A percentile compares a stretch with the other conserved stretches of the same genome.
Conservation (phyloP, 2,113 vertebrate genomes). For the Nipponia nippon region DNA sequence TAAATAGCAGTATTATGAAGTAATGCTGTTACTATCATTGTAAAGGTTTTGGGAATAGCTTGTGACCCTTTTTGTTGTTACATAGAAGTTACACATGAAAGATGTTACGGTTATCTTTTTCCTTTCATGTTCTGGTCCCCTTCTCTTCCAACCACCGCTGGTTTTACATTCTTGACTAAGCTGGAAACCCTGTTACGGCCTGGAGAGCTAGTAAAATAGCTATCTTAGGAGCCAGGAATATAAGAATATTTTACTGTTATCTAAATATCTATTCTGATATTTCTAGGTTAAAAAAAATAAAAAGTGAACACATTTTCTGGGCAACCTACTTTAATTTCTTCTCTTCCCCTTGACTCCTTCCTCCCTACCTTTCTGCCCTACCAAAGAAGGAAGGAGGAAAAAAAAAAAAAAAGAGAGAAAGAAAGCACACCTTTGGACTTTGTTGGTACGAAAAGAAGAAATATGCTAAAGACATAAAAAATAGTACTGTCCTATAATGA, state of each 20-base stretch:
- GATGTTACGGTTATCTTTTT: not conserved
- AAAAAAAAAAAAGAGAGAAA: no score
- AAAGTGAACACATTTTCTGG: not conserved
- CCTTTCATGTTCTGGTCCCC: not conserved
- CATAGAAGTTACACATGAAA: not conserved
- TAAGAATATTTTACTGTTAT: not conserved
- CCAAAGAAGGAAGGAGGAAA: not conserved
- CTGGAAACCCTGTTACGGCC: not conserved
- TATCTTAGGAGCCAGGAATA: not conserved
- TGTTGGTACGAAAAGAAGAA: not conserved
- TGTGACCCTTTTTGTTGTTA: not conserved
- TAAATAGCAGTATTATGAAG: not conserved
- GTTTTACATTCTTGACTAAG: not conserved
- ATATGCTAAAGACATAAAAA: not conserved
- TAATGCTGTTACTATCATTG: not conserved
- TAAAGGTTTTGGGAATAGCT: not conserved
- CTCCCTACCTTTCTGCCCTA: not conserved
- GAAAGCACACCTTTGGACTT: not conserved
- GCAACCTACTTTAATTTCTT: not conserved
- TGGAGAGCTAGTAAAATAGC: not conserved
- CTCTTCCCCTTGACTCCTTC: not conserved
- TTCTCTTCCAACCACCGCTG: not conserved
- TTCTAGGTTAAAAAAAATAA: not conserved
- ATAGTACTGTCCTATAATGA: not conserved
- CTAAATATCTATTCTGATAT: not conserved